These are phyloP conservation scores for Brachyrhaphis roseni DNA, from an alignment of 2,797 vertebrate species.

Conservation along the genomic window DNA sequence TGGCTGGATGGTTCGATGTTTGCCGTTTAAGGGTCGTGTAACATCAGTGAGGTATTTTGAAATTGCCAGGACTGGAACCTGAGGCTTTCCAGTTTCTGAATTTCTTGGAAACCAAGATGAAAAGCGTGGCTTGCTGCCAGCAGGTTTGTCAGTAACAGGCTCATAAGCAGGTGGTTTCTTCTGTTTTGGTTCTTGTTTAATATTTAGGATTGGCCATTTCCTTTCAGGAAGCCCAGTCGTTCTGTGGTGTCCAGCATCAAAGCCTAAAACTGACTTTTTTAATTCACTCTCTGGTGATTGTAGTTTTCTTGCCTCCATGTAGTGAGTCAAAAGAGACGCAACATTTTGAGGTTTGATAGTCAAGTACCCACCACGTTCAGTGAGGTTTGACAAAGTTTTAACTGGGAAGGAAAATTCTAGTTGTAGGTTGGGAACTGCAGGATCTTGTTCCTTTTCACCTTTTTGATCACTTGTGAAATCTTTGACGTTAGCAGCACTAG, in stretches of 20 bases:
- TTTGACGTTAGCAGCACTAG: not conserved
- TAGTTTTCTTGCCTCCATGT: not conserved
- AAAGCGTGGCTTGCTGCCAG: not conserved
- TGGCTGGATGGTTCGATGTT: not conserved
- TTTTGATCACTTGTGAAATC: not conserved
- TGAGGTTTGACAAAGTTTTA: not conserved
- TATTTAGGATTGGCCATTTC: not conserved
- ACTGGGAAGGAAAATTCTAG: not conserved
- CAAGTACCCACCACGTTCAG: not conserved
- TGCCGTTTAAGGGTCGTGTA: not conserved
- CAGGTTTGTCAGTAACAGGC: not conserved
- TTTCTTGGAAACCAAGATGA: not conserved
- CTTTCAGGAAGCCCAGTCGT: not conserved
- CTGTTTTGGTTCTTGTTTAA: not conserved
- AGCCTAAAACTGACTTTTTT: not conserved
- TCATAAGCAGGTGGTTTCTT: not conserved
- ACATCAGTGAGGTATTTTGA: not conserved
- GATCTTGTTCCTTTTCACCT: no score
- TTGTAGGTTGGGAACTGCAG: not conserved
- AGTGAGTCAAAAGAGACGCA: not conserved
- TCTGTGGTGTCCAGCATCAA: not conserved
- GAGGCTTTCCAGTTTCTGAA: not conserved
- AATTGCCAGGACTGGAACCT: not conserved
- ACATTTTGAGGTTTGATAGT: not conserved
- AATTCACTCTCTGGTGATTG: not conserved